phyloP scores from a whole-genome alignment of 2,113 vertebrate genomes.

The Stegastes partitus region DNA sequence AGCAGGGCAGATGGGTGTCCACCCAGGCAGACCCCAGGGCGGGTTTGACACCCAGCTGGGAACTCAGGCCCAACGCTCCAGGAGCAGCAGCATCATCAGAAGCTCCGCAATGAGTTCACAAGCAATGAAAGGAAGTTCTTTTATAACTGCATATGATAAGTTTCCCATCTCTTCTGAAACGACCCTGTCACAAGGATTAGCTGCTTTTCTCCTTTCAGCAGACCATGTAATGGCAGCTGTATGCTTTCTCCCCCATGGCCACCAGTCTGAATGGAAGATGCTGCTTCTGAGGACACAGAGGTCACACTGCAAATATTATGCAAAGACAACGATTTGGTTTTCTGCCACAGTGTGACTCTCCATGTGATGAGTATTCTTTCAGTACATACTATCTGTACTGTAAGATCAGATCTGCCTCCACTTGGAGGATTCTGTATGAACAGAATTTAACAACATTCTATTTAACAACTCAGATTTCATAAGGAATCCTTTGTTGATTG shows the following conservation, averaged over 20 bases:
- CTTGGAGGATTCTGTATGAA: not conserved
- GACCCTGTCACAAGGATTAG: conserved; percentile 54
- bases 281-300: conserved; percentile 17
- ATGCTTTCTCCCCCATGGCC: not conserved
- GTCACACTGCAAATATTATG: conserved; percentile 25
- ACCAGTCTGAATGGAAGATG: conserved; percentile 17
- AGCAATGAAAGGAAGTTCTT: conserved; percentile 28
- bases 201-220: conserved; percentile 31
- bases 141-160: not conserved
- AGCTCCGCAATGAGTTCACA: conserved; percentile 12
- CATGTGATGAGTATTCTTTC: not conserved
- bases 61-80: conserved; percentile 40
- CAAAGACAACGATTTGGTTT: conserved; percentile 14
- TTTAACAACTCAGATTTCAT: too few species aligned
- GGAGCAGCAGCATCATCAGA: conserved; percentile 27
- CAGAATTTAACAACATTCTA: too few species aligned
- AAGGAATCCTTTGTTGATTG: not conserved
- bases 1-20: conserved; percentile 57
- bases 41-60: conserved; percentile 77
- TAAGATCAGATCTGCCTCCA: not conserved
- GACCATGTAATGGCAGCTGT: conserved; percentile 14
- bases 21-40: conserved; percentile 61
- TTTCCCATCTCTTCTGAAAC: conserved; percentile 45
- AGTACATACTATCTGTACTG: not conserved
- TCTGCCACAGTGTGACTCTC: not conserved